phyloP scores from a whole-genome alignment of 2,888 invertebrate species.

The Mimas tiliae region DNA sequence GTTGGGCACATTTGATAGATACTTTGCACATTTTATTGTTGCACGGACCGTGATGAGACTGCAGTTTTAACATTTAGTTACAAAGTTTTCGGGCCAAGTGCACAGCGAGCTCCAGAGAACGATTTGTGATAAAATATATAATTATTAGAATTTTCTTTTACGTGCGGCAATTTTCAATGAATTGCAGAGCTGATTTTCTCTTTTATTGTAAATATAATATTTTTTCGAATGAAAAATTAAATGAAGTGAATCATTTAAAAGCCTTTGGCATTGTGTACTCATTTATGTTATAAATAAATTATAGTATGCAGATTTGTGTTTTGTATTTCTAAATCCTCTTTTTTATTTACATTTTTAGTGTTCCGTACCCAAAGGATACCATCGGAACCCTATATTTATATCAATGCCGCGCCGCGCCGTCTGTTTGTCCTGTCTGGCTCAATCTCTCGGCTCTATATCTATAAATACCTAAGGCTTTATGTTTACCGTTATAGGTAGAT shows the following conservation, averaged over 20 bases:
- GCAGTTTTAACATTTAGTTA: constrained; percentile 46
- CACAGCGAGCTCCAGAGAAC: constrained; percentile 78
- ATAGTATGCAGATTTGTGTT: constrained; percentile 68
- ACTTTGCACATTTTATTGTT: constrained; percentile 77
- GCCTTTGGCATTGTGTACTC: constrained; percentile 85
- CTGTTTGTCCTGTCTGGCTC: too few relatives aligned
- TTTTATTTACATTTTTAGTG: too few relatives aligned
- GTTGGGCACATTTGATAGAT: constrained; percentile 81
- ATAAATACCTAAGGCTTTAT: too few relatives aligned
- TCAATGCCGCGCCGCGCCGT: too few relatives aligned
- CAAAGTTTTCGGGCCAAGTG: constrained; percentile 67
- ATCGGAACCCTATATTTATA: too few relatives aligned
- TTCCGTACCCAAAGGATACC: neutral
- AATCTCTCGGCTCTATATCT: too few relatives aligned
- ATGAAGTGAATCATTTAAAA: constrained; percentile 82
- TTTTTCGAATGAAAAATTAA: constrained; percentile 80
- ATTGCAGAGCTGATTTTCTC: constrained; percentile 79
- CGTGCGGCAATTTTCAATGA: constrained; percentile 70
- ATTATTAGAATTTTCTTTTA: constrained; percentile 63
- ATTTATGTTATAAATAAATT: constrained; percentile 85
- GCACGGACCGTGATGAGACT: constrained; percentile 58
- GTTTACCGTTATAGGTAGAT: too few relatives aligned
- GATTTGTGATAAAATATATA: constrained; percentile 78
- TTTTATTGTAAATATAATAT: constrained; percentile 79
- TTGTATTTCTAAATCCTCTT: constrained; percentile 2